Conservation (phyloP, 2,797 vertebrate species). For the Myotis daubentonii region DNA sequence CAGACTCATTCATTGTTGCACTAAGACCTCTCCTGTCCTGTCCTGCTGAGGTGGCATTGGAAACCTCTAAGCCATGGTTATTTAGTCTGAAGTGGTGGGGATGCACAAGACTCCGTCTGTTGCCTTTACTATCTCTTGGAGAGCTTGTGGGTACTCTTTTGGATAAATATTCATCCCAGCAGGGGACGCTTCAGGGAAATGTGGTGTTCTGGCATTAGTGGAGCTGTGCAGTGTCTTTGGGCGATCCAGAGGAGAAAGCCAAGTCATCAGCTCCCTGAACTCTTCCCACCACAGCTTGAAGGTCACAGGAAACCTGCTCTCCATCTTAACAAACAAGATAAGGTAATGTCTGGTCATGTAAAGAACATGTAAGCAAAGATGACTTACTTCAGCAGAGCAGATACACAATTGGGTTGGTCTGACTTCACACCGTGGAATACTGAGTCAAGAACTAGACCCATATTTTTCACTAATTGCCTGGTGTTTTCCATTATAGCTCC, state of each 20-base stretch:
- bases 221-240: conserved; percentile 78
- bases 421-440: background rate
- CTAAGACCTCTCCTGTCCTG: conserved; percentile 64
- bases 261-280: conserved; percentile 74
- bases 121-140: conserved; percentile 76
- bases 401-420: background rate
- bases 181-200: conserved; percentile 80
- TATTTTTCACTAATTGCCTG: background rate
- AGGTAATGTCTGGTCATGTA: background rate
- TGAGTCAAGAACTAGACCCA: background rate
- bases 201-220: conserved; percentile 66
- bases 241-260: conserved; percentile 80
- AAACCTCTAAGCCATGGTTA: conserved; percentile 79
- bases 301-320: conserved; percentile 83
- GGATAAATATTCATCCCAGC: conserved; percentile 75
- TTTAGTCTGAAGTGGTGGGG: conserved; percentile 78
- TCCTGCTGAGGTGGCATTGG: conserved; percentile 65
- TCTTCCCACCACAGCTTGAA: conserved; percentile 82
- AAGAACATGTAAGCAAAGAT: background rate
- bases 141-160: conserved; percentile 64
- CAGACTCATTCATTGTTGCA: conserved; percentile 75
- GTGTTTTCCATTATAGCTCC: background rate
- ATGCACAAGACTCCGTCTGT: conserved; percentile 48
- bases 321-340: conserved; percentile 78
- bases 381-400: background rate